A percentile compares a stretch with the other conserved stretches of the same genome.
These are phyloP conservation scores for Hassar affinis DNA, from an alignment of 2,113 vertebrate species.

Conservation along the genomic window DNA sequence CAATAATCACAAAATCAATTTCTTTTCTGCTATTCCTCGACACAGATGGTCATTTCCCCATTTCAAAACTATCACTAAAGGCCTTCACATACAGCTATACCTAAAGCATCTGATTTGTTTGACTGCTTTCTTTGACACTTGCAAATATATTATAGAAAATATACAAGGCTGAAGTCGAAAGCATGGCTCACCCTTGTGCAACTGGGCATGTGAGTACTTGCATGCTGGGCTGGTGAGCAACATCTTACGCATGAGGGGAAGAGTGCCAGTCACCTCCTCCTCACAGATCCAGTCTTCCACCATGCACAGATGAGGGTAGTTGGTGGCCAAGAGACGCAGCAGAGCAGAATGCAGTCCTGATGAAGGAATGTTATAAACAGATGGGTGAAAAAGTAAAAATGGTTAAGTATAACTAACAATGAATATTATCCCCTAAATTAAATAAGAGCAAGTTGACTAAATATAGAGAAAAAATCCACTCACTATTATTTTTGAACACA, in stretches of 20 bases:
- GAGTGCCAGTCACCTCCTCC: conserved; percentile 93
- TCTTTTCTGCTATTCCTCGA: neutral
- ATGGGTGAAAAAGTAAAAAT: neutral
- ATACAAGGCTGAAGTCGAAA: neutral
- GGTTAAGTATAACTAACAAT: neutral
- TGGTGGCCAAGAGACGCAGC: conserved; percentile 91
- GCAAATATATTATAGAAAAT: neutral
- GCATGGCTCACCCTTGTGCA: conserved; percentile 83
- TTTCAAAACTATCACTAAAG: neutral
- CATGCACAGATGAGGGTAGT: conserved; percentile 95
- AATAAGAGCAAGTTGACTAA: neutral
- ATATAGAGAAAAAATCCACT: neutral
- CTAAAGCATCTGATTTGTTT: neutral
- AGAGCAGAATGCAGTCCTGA: conserved; percentile 91
- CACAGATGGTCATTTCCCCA: neutral
- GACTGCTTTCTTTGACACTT: neutral
- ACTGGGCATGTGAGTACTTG: conserved; percentile 87
- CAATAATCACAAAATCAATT: neutral
- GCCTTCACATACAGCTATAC: neutral
- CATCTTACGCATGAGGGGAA: conserved; percentile 87
- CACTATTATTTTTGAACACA: neutral
- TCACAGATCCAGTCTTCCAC: conserved; percentile 99
- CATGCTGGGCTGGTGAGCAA: conserved; percentile 86
- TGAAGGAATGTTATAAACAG: neutral
- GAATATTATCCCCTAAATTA: neutral